phyloP scores from a whole-genome alignment of 2,797 vertebrate genomes.

The Anolis apletophallus region DNA sequence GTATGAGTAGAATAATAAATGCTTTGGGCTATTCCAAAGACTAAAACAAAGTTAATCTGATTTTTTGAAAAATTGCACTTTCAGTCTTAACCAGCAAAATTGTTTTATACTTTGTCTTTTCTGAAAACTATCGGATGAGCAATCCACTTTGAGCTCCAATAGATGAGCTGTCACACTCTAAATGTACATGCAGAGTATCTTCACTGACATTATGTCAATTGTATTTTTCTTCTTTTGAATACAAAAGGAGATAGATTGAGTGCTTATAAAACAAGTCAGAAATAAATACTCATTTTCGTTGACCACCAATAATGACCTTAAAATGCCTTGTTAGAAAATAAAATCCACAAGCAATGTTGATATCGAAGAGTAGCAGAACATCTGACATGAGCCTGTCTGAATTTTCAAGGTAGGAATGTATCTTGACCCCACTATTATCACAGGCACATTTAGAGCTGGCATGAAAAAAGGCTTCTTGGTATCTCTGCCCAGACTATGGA shows the following conservation, averaged over 20 bases:
- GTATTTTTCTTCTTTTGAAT: slow-evolving; percentile 30
- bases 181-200: slow-evolving; percentile 25
- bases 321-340: not conserved
- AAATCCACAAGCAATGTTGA: not conserved
- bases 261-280: slow-evolving; percentile 21
- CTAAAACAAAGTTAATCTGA: slow-evolving; percentile 43
- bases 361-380: not conserved
- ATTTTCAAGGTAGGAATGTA: too few species aligned
- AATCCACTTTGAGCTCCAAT: slow-evolving; percentile 39
- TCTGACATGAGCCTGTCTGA: too few species aligned
- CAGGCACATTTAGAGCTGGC: too few species aligned
- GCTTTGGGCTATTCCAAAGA: slow-evolving; percentile 28
- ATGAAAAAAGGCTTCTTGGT: too few species aligned
- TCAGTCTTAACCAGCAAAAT: slow-evolving; percentile 44
- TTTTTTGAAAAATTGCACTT: slow-evolving; percentile 34
- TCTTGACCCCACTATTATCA: too few species aligned
- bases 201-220: slow-evolving; percentile 35
- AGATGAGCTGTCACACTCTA: slow-evolving; percentile 42
- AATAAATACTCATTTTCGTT: slow-evolving; percentile 15
- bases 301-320: not conserved
- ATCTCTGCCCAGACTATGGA: too few species aligned
- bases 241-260: not conserved
- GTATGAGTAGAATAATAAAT: not conserved
- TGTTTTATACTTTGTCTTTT: slow-evolving; percentile 41
- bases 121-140: slow-evolving; percentile 40